Evolutionary conservation across 2,113 vertebrate genomes (phyloP).

Genomic region (Stigmatopora nigra): DNA sequence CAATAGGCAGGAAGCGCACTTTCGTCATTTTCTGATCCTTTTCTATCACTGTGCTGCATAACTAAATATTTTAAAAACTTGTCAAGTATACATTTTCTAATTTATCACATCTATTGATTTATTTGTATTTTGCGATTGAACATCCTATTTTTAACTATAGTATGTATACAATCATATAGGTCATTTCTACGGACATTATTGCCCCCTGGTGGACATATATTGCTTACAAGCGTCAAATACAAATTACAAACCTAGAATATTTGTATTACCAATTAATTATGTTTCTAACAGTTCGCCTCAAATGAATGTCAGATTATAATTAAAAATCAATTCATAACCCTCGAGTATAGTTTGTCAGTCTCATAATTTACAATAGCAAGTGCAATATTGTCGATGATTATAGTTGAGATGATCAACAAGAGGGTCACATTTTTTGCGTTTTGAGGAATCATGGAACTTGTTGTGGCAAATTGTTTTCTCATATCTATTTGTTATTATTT

Average conservation of each 20-base stretch:
- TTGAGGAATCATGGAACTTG: too few relatives aligned
- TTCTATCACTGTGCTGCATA: not conserved
- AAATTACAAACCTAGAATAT: not conserved
- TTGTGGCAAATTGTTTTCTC: too few relatives aligned
- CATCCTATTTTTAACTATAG: not conserved
- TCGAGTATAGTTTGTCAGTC: not conserved
- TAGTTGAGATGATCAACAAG: not conserved
- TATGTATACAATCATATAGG: too few relatives aligned
- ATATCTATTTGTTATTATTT: too few relatives aligned
- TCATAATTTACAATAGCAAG: not conserved
- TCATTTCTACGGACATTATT: not conserved
- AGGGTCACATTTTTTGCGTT: too few relatives aligned
- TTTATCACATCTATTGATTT: not conserved
- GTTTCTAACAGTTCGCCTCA: not conserved
- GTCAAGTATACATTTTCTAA: not conserved
- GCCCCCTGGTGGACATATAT: not conserved
- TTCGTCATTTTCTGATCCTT: constrained; percentile 23
- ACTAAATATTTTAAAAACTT: not conserved
- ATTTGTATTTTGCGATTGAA: not conserved
- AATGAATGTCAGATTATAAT: not conserved
- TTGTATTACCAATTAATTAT: not conserved
- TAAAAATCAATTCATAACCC: not conserved
- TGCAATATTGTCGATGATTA: not conserved
- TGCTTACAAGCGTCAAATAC: not conserved
- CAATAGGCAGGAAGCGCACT: constrained; percentile 12